These are phyloP conservation scores for Zaprionus bogoriensis DNA, from an alignment of 2,888 invertebrate genomes.

Conservation along the genomic window DNA sequence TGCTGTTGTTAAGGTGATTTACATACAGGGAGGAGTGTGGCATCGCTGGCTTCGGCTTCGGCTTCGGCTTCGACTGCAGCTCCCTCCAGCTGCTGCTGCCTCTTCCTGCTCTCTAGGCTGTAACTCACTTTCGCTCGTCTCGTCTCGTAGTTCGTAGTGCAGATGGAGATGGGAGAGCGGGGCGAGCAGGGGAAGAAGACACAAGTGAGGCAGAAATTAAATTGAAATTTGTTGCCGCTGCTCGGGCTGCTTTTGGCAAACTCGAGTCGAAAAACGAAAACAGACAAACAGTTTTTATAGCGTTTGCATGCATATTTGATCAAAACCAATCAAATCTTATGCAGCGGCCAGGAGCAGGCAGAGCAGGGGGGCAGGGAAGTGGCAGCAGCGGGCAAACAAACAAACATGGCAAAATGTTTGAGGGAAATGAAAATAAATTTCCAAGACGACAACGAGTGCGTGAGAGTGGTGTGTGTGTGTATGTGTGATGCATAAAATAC, in stretches of 20 bases:
- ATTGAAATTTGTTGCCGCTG: constrained; percentile 56
- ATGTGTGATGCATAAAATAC: constrained; percentile 5
- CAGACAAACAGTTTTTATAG: constrained; percentile 44
- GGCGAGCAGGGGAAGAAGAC: background rate
- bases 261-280: constrained; percentile 40
- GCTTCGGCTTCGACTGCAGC: too few species aligned
- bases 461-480: background rate
- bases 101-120: constrained; percentile 22
- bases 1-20: constrained; percentile 67
- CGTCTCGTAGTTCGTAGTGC: constrained; percentile 11
- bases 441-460: background rate
- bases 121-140: constrained; percentile 54
- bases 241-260: constrained; percentile 28
- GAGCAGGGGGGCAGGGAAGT: too few species aligned
- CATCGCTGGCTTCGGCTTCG: too few species aligned
- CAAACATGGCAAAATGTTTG: constrained; percentile 15
- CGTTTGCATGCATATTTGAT: constrained; percentile 65
- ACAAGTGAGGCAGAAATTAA: constrained; percentile 36
- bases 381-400: constrained; percentile 15
- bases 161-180: too few species aligned
- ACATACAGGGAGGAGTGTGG: constrained; percentile 58
- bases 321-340: constrained; percentile 61
- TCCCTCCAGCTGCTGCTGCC: too few species aligned
- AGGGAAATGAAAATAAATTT: constrained; percentile 21
- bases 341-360: too few species aligned